Conservation (phyloP, 2,888 invertebrate genomes). For the Apamea sordens region DNA sequence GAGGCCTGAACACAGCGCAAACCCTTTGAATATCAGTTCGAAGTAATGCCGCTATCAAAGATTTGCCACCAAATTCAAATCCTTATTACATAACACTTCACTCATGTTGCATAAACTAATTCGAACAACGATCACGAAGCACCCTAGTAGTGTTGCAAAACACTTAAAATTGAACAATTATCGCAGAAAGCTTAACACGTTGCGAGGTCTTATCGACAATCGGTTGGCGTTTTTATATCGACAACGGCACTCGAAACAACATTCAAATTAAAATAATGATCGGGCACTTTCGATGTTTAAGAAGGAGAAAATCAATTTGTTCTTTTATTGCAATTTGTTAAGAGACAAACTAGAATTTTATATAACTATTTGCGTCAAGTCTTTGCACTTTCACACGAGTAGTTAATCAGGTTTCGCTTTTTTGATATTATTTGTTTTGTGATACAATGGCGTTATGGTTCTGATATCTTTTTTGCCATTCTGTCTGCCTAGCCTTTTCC, state of each 20-base stretch:
- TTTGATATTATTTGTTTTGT: not conserved
- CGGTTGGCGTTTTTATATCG: slow-evolving; percentile 33
- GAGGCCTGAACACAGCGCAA: not conserved
- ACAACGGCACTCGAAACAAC: not conserved
- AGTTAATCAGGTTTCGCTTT: not conserved
- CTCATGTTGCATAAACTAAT: slow-evolving; percentile 14
- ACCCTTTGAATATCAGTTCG: not conserved
- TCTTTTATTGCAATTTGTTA: not conserved
- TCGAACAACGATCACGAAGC: slow-evolving; percentile 16
- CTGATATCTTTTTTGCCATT: not conserved
- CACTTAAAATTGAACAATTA: slow-evolving; percentile 31
- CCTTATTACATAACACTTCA: not conserved
- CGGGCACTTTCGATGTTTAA: slow-evolving; percentile 6
- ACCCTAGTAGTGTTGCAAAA: slow-evolving; percentile 3
- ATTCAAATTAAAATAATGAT: slow-evolving; percentile 53
- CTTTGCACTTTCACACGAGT: no score
- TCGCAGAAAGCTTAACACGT: slow-evolving; percentile 6
- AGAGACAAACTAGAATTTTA: not conserved
- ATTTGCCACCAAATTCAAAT: slow-evolving; percentile 7
- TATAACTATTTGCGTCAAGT: not conserved
- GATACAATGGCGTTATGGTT: no score
- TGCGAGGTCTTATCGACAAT: slow-evolving; percentile 1
- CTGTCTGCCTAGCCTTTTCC: not conserved
- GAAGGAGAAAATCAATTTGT: not conserved
- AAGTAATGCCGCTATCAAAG: not conserved